A percentile compares a stretch with the other conserved stretches of the same genome.
Evolutionary conservation across 2,888 invertebrate species (phyloP).

Genomic region (Sacculina carcini): DNA sequence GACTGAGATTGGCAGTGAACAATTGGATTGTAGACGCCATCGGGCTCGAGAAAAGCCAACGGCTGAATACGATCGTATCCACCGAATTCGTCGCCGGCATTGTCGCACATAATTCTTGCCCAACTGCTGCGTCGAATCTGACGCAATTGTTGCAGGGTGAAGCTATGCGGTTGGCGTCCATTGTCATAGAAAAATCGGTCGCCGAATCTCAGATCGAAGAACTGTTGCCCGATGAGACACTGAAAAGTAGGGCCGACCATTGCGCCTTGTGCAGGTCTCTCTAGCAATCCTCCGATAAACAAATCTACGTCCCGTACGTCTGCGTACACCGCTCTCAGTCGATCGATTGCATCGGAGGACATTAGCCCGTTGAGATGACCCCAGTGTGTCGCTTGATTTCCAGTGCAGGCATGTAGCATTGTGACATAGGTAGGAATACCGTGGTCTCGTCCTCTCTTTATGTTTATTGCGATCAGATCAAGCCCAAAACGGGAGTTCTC

Average conservation of each 20-base stretch:
- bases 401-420: constrained; percentile 6
- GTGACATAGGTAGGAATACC: constrained; percentile 9
- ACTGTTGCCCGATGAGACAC: not conserved
- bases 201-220: not conserved
- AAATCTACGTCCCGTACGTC: not conserved
- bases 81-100: not conserved
- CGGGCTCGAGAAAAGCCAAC: too few species aligned
- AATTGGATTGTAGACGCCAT: too few species aligned
- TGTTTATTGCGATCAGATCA: constrained; percentile 12
- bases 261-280: not conserved
- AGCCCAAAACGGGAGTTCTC: constrained; percentile 8
- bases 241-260: not conserved
- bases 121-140: not conserved
- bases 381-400: not conserved
- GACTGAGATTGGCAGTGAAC: too few species aligned
- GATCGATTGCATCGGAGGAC: not conserved
- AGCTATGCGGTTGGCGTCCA: not conserved
- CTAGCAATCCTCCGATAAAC: not conserved
- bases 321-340: not conserved
- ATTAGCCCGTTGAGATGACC: not conserved
- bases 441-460: constrained; percentile 10
- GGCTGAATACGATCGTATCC: too few species aligned
- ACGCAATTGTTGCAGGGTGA: not conserved
- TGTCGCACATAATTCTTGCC: not conserved
- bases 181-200: constrained; percentile 1